Evolutionary conservation across 1,140 invertebrate genomes (phyloP), one percentile per base, ranked within the genome.

Genomic region (Potamilus streckersoni): DNA sequence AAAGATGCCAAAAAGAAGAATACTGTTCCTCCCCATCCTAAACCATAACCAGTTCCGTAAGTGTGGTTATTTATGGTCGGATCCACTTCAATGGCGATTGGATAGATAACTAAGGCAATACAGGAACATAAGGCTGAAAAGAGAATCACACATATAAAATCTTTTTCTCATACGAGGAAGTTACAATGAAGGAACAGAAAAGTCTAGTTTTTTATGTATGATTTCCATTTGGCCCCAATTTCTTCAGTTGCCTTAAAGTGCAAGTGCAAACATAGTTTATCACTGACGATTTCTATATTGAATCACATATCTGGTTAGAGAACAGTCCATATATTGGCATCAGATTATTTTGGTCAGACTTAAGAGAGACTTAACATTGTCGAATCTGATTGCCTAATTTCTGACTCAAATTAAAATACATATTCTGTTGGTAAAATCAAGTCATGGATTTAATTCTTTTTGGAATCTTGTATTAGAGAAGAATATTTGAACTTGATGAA

Each of bases 1-100:
- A 89, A 78, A n/a, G 88, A 85, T 5, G 88, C 84, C 57, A 82
- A 83, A 31, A 86, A 80, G 77, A 87, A 89, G 82, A 88, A 88
- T 76, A 85, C 81, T 69, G 88, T 82, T 65, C 85, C 83, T 60
- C 82, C 87, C 87, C 88, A 89, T 19, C 87, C 88, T 17, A 89
- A 80, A 15, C 83, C 85, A 78, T 87, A 89, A 20, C 87, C 88
- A n/a, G 82, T 80, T 6, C 88, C 87, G 73, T 86, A 89, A 11
- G 77, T 71, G 63, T 89, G 86, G 27, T 79, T 72, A 13, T 27
- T 60, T 38, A 87, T 82, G n/a, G 67, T 80, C 2, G 65, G 69
- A 73, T 85, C 83, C 23, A 78, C 71, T 66, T 88, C 83, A 49
- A 89, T 82, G 20, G 80, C 83, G 27, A 86, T 76, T 12, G 88